A percentile compares a stretch with the other conserved stretches of the same genome.
Evolutionary conservation across 2,888 invertebrate species (phyloP).

Genomic region (Yponomeuta cagnagella): DNA sequence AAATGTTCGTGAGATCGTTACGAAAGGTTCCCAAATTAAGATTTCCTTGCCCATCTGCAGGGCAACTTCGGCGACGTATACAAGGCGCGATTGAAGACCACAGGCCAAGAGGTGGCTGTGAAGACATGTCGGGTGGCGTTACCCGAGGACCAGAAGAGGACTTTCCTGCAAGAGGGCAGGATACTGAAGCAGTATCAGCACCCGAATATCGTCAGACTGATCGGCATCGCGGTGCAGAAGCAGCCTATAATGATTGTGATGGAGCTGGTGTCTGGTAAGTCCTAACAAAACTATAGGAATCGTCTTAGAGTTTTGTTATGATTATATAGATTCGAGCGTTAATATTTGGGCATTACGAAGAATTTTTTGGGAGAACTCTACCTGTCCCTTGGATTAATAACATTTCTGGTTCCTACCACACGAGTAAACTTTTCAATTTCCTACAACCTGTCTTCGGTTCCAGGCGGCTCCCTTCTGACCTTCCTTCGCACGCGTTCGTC

Average conservation of each 20-base stretch:
- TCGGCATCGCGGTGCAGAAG: conserved; percentile 98
- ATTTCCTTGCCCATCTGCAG: conserved; percentile 57
- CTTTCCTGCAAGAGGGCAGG: conserved; percentile 95
- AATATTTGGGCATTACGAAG: no score
- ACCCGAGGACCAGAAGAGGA: conserved; percentile 94
- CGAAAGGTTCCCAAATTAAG: not conserved
- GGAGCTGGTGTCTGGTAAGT: conserved; percentile 92
- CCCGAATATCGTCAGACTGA: conserved; percentile 95
- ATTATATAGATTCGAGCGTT: no score
- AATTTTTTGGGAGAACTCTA: no score
- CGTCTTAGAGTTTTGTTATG: no score
- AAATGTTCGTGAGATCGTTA: no score
- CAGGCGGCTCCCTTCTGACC: conserved; percentile 92
- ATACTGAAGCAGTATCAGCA: conserved; percentile 98
- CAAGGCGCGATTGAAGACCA: conserved; percentile 89
- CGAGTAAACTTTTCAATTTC: no score
- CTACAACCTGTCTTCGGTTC: not conserved
- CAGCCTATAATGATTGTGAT: conserved; percentile 99
- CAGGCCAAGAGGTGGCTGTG: conserved; percentile 92
- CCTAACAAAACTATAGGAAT: no score
- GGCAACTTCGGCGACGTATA: conserved; percentile 99
- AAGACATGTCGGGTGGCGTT: conserved; percentile 96
- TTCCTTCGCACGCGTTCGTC: conserved; percentile 88
- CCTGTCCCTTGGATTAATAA: no score
- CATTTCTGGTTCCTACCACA: no score